These are phyloP conservation scores for Catharus fuscescens DNA, from an alignment of 2,113 vertebrate genomes.

Conservation along the genomic window DNA sequence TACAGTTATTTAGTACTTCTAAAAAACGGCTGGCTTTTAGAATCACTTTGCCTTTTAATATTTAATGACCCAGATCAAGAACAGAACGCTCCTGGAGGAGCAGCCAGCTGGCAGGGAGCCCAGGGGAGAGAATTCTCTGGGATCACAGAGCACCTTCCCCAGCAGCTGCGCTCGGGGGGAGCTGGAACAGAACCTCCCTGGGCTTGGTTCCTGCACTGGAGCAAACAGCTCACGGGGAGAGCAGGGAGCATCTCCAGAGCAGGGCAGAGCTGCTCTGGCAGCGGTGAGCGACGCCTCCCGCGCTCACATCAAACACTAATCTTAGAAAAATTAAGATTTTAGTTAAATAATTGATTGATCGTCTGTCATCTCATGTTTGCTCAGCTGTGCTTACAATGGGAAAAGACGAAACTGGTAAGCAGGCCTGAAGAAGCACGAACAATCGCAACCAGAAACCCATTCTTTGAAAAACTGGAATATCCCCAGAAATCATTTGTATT, in stretches of 20 bases:
- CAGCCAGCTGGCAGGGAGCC: conserved; percentile 52
- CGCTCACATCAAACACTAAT: too few relatives aligned
- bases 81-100: conserved; percentile 13
- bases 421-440: too few relatives aligned
- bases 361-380: too few relatives aligned
- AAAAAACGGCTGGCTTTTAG: conserved; percentile 28
- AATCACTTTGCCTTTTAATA: conserved; percentile 66
- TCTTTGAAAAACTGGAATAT: too few relatives aligned
- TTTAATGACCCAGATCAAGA: conserved; percentile 63
- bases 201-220: neutral
- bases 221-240: neutral
- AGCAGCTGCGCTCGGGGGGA: neutral
- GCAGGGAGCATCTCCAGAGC: neutral
- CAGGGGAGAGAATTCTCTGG: neutral
- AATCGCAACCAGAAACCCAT: too few relatives aligned
- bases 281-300: too few relatives aligned
- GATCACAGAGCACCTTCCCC: neutral
- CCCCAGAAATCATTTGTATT: too few relatives aligned
- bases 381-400: too few relatives aligned
- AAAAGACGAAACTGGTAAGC: too few relatives aligned
- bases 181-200: rapidly evolving
- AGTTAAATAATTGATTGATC: too few relatives aligned
- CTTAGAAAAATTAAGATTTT: too few relatives aligned
- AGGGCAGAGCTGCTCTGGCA: neutral
- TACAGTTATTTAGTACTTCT: conserved; percentile 61